These are phyloP conservation scores for Lacerta bilineata DNA, from an alignment of 2,797 vertebrate genomes.

Conservation along the genomic window DNA sequence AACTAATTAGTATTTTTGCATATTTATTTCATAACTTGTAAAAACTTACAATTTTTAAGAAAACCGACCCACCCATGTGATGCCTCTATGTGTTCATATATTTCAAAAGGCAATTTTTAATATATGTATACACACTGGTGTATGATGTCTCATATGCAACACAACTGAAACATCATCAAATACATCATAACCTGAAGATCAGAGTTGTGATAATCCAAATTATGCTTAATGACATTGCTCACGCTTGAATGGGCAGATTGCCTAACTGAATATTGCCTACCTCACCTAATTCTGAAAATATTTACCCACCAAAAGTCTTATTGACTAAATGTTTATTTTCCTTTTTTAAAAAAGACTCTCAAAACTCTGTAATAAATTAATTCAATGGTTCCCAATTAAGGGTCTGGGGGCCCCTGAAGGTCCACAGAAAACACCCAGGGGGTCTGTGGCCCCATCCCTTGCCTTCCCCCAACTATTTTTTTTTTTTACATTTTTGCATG, in stretches of 20 bases:
- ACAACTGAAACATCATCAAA: slow-evolving; percentile 46
- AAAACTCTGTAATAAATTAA: no score
- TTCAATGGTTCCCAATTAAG: no score
- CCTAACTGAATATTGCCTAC: slow-evolving; percentile 61
- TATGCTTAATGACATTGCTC: slow-evolving; percentile 71
- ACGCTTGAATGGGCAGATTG: slow-evolving; percentile 72
- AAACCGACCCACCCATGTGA: background rate
- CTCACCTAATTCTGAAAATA: slow-evolving; percentile 58
- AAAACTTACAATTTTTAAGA: rapidly evolving
- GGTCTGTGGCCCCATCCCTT: no score
- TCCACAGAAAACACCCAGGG: no score
- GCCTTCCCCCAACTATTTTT: no score
- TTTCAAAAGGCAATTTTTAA: slow-evolving; percentile 28
- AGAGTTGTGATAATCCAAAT: slow-evolving; percentile 78
- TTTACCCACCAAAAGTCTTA: slow-evolving; percentile 53
- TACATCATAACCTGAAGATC: slow-evolving; percentile 71
- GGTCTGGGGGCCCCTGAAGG: no score
- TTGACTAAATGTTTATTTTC: slow-evolving; percentile 43
- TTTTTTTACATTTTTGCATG: no score
- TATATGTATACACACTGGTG: background rate
- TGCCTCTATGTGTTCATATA: background rate
- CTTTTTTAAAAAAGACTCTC: slow-evolving; percentile 39
- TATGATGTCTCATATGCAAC: background rate
- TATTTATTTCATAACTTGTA: rapidly evolving
- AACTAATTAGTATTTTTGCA: background rate